Base-by-base conservation (phyloP, 2,888 invertebrate genomes). In the Mycalesis mineus region DNA sequence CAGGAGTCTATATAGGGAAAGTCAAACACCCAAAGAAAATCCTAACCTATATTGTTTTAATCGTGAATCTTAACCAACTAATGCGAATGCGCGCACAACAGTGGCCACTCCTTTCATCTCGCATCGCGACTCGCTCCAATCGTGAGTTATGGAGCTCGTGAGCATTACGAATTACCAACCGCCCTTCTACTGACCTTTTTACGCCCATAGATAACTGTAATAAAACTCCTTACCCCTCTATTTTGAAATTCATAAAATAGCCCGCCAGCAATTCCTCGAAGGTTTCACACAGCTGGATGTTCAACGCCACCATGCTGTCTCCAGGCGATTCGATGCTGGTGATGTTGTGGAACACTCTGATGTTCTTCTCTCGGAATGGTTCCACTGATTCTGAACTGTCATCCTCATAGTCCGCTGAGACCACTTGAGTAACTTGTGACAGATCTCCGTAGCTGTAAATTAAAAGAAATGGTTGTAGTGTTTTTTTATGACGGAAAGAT, bases 281-380 rank as follows among this genome's bases (percentile, higher is more conserved):
- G 64, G 95, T 96, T 76, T 96, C 96, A 77, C 96, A 96, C 66
- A 96, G 94, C 68, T 95, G 93, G 91, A 97, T 94, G 71, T 96
- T 95, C 84, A 96, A 96, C 4, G 96, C 95, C n/a, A 95, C 93
- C 80, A 95, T 94, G n/a, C 93, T 87, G 15, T 92, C 91, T 0
- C 90, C 80, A 0, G 60, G 82, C 1, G 78, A 64, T 39, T 76
- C 75, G 9, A 45, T 64, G 58, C 81, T 82, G 55, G 77, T 75
- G 5, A 78, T 69, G 57, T 84, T 84, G 2, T 70, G 66, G 63
- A 89, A 89, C 0, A 89, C 79, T 55, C 91, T 74, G 7, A 90
- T 82, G 61, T 92, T 92, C 66, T 94, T 88, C 74, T 94, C 92
- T 77, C 92, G 88, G 79, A 94, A 93, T 0, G 91, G 90, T 0